Percentiles rank a stretch among this genome's conserved stretches.
Evolutionary conservation across 2,113 vertebrate species (phyloP).

Genomic region (Cavia porcellus): DNA sequence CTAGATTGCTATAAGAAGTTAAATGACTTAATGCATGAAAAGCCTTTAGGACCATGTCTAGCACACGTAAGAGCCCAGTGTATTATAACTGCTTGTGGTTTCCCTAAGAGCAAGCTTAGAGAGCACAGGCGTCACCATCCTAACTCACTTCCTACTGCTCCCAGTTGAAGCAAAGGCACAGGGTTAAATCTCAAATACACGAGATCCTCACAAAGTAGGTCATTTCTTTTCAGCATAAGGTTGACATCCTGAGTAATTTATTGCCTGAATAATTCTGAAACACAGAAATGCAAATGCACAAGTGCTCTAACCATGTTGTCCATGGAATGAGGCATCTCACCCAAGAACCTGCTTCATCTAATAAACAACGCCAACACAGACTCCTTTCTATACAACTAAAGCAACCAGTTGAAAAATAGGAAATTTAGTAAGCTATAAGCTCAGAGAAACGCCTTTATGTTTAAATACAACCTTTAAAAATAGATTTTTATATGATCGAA

Average conservation of each 20-base stretch:
- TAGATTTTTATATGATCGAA: slow-evolving; percentile 41
- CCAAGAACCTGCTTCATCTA: slow-evolving; percentile 56
- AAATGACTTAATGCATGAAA: neutral
- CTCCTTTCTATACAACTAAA: slow-evolving; percentile 24
- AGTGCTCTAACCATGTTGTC: slow-evolving; percentile 56
- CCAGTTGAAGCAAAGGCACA: slow-evolving; percentile 61
- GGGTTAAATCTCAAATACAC: slow-evolving; percentile 74
- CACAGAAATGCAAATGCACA: slow-evolving; percentile 71
- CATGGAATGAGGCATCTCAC: slow-evolving; percentile 59
- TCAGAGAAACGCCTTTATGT: slow-evolving; percentile 30
- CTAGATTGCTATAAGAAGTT: neutral
- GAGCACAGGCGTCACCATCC: neutral
- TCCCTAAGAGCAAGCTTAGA: neutral
- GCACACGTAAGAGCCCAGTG: neutral
- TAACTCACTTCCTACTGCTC: slow-evolving; percentile 12
- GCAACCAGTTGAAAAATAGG: slow-evolving; percentile 62
- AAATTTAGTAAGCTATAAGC: neutral
- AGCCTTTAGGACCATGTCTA: neutral
- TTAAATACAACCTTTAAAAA: slow-evolving; percentile 56
- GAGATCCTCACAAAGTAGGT: slow-evolving; percentile 74
- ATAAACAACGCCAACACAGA: slow-evolving; percentile 42
- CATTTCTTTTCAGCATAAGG: slow-evolving; percentile 75
- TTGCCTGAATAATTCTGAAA: slow-evolving; percentile 80
- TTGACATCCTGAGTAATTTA: slow-evolving; percentile 77
- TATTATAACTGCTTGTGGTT: neutral